Conservation (phyloP, 2,888 invertebrate genomes). For the Hirtodrosophila duncani region DNA sequence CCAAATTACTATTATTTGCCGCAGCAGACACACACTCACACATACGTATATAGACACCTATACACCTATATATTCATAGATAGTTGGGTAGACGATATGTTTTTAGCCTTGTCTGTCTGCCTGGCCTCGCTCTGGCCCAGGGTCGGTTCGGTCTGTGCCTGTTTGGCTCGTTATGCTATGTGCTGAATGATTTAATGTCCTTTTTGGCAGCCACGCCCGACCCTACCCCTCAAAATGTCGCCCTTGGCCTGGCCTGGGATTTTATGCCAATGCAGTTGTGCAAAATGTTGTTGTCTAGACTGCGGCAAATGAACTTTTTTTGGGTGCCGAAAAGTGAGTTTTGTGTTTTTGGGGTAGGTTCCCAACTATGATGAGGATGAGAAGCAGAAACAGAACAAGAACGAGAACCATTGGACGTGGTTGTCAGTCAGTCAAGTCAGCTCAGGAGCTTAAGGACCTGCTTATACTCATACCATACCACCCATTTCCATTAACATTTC, state of each 20-base stretch:
- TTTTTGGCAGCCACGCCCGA: conserved; percentile 62
- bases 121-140: conserved; percentile 44
- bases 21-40: conserved; percentile 40
- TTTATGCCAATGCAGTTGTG: conserved; percentile 55
- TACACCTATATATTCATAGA: conserved; percentile 20
- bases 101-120: conserved; percentile 48
- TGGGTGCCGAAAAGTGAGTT: conserved; percentile 59
- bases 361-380: conserved; percentile 5
- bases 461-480: conserved; percentile 3
- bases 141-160: conserved; percentile 25
- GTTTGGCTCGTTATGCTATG: conserved; percentile 42
- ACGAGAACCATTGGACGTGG: conserved; percentile 9
- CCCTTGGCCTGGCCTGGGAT: background rate
- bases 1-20: conserved; percentile 72
- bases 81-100: conserved; percentile 17
- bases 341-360: conserved; percentile 19
- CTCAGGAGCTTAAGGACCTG: conserved; percentile 53
- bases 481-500: conserved; percentile 24
- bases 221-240: conserved; percentile 32
- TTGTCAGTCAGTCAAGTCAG: conserved; percentile 12
- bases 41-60: conserved; percentile 9
- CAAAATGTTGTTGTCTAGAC: conserved; percentile 62
- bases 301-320: conserved; percentile 67
- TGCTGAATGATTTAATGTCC: conserved; percentile 71
- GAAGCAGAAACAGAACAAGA: too few species aligned